Evolutionary conservation across 2,797 vertebrate genomes (phyloP), one percentile per base, ranked within the genome.

Genomic region (Adelosebastes latens): DNA sequence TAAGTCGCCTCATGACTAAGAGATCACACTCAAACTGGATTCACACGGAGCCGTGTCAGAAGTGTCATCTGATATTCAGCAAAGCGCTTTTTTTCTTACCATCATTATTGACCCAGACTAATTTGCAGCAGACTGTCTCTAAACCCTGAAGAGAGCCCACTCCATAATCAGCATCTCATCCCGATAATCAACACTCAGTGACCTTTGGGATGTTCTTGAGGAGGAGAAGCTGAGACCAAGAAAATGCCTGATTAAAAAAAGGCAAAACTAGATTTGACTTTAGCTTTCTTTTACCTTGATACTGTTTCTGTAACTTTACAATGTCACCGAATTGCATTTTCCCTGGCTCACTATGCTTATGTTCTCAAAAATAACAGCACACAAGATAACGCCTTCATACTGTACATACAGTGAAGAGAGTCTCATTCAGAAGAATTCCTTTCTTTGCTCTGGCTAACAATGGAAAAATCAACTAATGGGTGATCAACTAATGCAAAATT

Each of bases 81-180:
- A 6, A 56, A 62, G 34, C 2, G n/a, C 25, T 81, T 31, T 59
- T 56, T 56, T 56, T 25, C 67, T 52, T 25, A 25, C 68, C 32
- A 60, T 76, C 61, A 63, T 0, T 6, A 10, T 46, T 71, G 62
- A 75, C 59, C 63, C 20, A 39, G 76, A 78, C 65, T 62, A 65
- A 63, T 81, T 79, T 60, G 20, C 27, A 83, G 53, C 34, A 25
- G 63, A 53, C 63, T 29, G 13, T 29, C 62, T 64, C n/a, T n/a
- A 64, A 85, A 69, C 32, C 24, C 56, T 2, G 49, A 65, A 32
- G 29, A 79, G 31, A 80, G 39, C 67, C 63, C 56, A 62, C 79
- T 76, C 63, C 16, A 52, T 67, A 84, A 84, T 88, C 82, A 84
- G 71, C 32, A 53, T 53, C 61, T 76, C 56, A 29, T 85, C 69